A percentile compares a stretch with the other conserved stretches of the same genome.
Conservation (phyloP, 2,113 vertebrate species). For the Indicator maculatus region DNA sequence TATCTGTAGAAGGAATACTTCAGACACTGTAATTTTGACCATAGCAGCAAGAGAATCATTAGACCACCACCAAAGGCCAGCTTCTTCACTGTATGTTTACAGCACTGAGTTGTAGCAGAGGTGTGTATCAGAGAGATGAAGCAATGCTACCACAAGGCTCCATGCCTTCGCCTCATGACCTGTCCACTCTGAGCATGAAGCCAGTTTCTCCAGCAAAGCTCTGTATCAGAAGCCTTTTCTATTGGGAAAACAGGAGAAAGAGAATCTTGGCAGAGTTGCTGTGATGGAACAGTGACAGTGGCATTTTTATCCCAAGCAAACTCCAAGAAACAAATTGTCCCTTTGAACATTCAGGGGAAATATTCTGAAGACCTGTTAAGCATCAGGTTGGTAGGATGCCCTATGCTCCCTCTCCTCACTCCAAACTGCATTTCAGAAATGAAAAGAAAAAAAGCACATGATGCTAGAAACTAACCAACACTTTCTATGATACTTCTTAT, state of each 20-base stretch:
- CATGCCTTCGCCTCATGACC: background rate
- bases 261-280: background rate
- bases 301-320: background rate
- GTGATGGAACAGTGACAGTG: background rate
- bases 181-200: background rate
- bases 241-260: background rate
- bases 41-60: background rate
- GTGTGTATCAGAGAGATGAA: background rate
- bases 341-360: background rate
- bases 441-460: background rate
- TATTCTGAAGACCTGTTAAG: background rate
- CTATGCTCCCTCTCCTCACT: background rate
- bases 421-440: background rate
- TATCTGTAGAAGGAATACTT: background rate
- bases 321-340: fast-evolving
- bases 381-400: background rate
- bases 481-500: background rate
- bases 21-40: background rate
- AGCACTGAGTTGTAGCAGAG: background rate
- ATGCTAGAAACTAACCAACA: background rate
- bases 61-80: background rate
- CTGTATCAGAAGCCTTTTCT: background rate
- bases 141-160: background rate
- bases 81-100: background rate
- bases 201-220: background rate